These are phyloP conservation scores for Lucinisca nassula DNA, from an alignment of 2,888 invertebrate genomes.

Conservation along the genomic window DNA sequence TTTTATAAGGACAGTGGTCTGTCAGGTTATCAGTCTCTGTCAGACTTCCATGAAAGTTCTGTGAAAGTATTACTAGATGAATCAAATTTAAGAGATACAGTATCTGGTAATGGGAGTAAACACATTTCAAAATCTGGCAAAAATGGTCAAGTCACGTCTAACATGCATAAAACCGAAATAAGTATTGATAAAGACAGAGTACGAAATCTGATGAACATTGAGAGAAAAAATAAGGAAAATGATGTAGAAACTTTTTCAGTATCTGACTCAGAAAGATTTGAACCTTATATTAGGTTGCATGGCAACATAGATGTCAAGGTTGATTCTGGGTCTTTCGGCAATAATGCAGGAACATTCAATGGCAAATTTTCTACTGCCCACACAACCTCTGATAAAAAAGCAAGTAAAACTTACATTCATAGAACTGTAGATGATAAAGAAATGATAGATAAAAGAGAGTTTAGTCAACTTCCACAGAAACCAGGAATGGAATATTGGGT, in stretches of 20 bases:
- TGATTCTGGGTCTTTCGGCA: neutral
- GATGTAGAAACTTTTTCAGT: neutral
- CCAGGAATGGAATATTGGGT: conserved; percentile 6
- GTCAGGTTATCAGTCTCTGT: neutral
- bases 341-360: neutral
- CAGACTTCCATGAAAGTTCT: neutral
- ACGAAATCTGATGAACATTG: neutral
- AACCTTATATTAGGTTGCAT: conserved; percentile 47
- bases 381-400: neutral
- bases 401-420: neutral
- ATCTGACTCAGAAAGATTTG: conserved; percentile 17
- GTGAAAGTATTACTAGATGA: neutral
- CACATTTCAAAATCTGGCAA: neutral
- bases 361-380: neutral
- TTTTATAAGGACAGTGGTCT: neutral
- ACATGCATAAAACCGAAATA: neutral
- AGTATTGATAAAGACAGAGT: neutral
- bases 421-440: neutral
- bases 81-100: neutral
- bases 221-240: neutral
- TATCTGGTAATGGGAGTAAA: neutral
- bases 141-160: neutral
- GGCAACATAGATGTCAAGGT: conserved; percentile 10
- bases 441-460: neutral
- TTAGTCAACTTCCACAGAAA: neutral